Evolutionary conservation across 2,113 vertebrate genomes (phyloP), one percentile per base, ranked within the genome.

Genomic region (Nerophis ophidion): DNA sequence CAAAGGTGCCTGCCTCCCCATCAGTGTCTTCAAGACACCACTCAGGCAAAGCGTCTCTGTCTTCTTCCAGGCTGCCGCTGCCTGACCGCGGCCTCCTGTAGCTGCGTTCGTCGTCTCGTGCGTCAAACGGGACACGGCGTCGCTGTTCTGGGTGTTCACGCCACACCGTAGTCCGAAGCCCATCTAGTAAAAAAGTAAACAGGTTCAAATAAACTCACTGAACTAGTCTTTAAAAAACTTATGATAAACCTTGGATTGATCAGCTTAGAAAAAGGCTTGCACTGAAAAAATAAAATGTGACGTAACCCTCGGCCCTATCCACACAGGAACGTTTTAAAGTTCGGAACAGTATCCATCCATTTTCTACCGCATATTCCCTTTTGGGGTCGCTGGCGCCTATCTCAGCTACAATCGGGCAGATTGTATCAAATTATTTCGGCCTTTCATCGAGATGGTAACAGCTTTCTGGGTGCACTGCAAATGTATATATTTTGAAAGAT

Each of bases 21-120:
- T 99, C 96, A 0, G 95, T 95, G 7, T 99, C 97, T 73, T 99
- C 97, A 60, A 99, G 88, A 69, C 97, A 99, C 97, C 97, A 99
- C 76, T 99, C 97, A 0, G 97, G 97, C 66, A 99, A 90, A 67
- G 91, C 94, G 77, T 98, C 95, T 78, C 95, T 88, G 79, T 99
- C 97, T 0, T 99, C 97, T 0, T 99, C 97, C 71, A 95, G 85
- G 82, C 95, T 95, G 62, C 95, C 93, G 0, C 94, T 97, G 74
- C 95, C 95, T 0, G 93, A 95, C 57, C 92, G 91, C 11, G 93
- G 91, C n/a, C 94, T 91, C 2, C 96, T 91, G 77, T 95, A 97
- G 33, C 91, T 90, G 4, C 96, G 93, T 7, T 98, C 96, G 0
- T 98, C 95, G 8, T 99, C 97, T 38, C 96, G 91, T 36, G 94